Conservation (phyloP, 2,113 vertebrate species). For the Sturnira hondurensis region DNA sequence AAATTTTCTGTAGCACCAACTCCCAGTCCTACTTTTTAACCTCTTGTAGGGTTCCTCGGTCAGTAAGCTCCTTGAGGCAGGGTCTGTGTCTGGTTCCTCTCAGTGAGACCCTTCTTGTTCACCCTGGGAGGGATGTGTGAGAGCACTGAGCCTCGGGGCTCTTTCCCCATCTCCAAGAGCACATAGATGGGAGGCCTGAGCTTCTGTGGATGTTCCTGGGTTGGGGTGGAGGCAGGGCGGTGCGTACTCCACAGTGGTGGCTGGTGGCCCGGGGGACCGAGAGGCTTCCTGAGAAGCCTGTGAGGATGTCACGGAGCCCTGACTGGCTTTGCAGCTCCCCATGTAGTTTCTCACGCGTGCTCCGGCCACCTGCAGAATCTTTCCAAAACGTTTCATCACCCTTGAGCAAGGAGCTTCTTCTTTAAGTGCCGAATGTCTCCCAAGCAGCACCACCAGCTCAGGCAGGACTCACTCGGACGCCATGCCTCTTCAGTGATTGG, state of each 20-base stretch:
- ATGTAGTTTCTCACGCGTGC: neutral
- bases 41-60: neutral
- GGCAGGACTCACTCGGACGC: conserved; percentile 23
- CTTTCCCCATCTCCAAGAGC: neutral
- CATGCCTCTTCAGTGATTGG: conserved; percentile 47
- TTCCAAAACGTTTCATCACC: neutral
- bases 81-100: neutral
- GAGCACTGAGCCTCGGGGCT: neutral
- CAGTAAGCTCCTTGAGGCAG: neutral
- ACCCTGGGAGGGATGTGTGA: neutral
- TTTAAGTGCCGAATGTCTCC: conserved; percentile 21
- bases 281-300: neutral
- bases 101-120: neutral
- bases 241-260: neutral
- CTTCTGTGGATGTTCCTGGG: neutral
- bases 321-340: fast-evolving
- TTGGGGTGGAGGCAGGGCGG: neutral
- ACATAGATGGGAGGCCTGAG: no score
- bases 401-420: neutral
- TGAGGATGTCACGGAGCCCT: neutral
- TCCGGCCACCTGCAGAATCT: conserved; percentile 25
- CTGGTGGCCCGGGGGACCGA: neutral
- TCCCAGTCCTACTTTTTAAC: neutral
- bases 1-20: neutral
- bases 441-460: neutral